A percentile compares a stretch with the other conserved stretches of the same genome.
phyloP scores from a whole-genome alignment of 2,888 invertebrate genomes.

The Trachelus iudaicus region DNA sequence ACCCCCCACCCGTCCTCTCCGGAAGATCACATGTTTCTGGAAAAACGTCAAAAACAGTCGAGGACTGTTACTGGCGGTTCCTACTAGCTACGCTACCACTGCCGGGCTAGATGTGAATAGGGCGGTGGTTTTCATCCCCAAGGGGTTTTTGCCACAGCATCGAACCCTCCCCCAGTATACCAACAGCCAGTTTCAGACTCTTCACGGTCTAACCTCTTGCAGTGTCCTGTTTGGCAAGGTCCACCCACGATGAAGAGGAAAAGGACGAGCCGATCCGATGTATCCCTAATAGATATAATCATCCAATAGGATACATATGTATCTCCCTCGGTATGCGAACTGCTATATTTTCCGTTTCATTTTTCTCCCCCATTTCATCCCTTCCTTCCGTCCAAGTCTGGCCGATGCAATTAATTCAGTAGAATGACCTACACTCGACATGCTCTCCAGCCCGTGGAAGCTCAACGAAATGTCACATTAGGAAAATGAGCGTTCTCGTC shows the following conservation, averaged over 20 bases:
- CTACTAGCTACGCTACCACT: neutral
- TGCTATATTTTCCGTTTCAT: neutral
- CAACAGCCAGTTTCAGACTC: neutral
- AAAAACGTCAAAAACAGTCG: slow-evolving; percentile 19
- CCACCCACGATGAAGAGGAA: neutral
- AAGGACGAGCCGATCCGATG: neutral
- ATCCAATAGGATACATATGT: neutral
- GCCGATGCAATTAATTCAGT: neutral
- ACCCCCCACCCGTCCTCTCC: neutral
- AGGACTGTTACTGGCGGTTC: neutral
- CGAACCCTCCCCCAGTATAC: neutral
- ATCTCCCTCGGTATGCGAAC: neutral
- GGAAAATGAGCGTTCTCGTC: slow-evolving; percentile 16
- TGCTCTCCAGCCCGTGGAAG: slow-evolving; percentile 4
- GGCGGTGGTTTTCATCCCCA: neutral
- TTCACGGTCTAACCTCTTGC: neutral
- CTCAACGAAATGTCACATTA: slow-evolving; percentile 18
- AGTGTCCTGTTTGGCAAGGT: neutral
- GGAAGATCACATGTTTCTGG: slow-evolving; percentile 11
- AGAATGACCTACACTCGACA: slow-evolving; percentile 1
- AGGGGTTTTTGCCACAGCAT: neutral
- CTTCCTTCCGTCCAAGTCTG: neutral
- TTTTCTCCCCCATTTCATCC: neutral
- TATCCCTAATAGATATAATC: neutral
- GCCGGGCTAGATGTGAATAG: neutral